Percentiles rank a stretch among this genome's conserved stretches.
Evolutionary conservation across 2,113 vertebrate genomes (phyloP).

Genomic region (Oryzias javanicus): DNA sequence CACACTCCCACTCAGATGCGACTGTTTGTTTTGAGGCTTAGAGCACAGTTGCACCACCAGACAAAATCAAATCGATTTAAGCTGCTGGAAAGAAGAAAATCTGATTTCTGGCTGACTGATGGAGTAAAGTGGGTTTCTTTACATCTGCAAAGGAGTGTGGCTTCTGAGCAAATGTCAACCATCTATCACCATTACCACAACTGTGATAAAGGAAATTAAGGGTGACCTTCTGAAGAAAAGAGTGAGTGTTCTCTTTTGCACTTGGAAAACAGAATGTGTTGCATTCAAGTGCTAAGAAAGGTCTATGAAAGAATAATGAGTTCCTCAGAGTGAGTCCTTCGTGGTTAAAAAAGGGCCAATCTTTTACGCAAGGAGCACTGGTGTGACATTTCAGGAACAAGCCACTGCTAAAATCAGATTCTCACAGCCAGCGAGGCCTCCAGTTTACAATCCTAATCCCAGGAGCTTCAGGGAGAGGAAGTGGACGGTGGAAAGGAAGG

Average conservation of each 20-base stretch:
- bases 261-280: slow-evolving; percentile 1
- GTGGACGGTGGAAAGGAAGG: slow-evolving; percentile 4
- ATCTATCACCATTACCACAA: slow-evolving; percentile 49
- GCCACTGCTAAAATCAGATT: slow-evolving; percentile 31
- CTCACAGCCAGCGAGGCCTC: slow-evolving; percentile 4
- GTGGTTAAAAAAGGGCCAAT: slow-evolving; percentile 33
- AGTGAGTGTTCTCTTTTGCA: slow-evolving; percentile 20
- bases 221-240: slow-evolving; percentile 48
- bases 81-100: slow-evolving; percentile 38
- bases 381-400: slow-evolving; percentile 55
- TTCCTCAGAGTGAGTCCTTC: slow-evolving; percentile 46
- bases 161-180: slow-evolving; percentile 48
- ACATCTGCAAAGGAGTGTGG: slow-evolving; percentile 21
- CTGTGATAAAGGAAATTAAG: slow-evolving; percentile 45
- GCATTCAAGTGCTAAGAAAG: slow-evolving; percentile 17
- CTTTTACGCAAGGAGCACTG: slow-evolving; percentile 28
- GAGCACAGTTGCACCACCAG: slow-evolving; percentile 29
- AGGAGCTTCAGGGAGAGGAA: background rate
- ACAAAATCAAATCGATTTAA: slow-evolving; percentile 43
- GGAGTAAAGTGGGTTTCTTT: slow-evolving; percentile 25
- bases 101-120: slow-evolving; percentile 41
- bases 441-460: background rate
- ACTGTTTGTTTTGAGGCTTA: slow-evolving; percentile 36
- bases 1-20: slow-evolving; percentile 41
- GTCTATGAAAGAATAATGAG: slow-evolving; percentile 63